A percentile compares a stretch with the other conserved stretches of the same genome.
Conservation (phyloP, 2,888 invertebrate genomes). For the Apodemia duryi region DNA sequence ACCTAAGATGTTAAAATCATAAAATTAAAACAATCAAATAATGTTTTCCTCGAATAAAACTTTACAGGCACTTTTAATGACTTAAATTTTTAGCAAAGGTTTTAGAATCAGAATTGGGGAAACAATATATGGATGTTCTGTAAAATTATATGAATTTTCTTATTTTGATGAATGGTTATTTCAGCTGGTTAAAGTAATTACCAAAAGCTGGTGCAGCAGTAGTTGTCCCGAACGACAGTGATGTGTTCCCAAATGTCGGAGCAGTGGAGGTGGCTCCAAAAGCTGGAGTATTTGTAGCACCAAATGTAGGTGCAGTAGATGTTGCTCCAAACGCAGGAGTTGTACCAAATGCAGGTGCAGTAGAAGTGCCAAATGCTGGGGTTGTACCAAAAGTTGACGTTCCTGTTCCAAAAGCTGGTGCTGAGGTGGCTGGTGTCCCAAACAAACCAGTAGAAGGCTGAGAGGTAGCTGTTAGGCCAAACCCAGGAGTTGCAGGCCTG, state of each 20-base stretch:
- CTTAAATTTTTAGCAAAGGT: too few relatives aligned
- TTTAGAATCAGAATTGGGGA: too few relatives aligned
- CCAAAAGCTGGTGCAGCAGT: slow-evolving; percentile 40
- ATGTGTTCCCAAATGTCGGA: slow-evolving; percentile 35
- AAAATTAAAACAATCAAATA: too few relatives aligned
- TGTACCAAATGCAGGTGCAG: slow-evolving; percentile 47
- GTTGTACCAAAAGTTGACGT: slow-evolving; percentile 44
- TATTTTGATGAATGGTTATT: too few relatives aligned
- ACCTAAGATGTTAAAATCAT: too few relatives aligned
- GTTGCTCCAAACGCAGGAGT: slow-evolving; percentile 30
- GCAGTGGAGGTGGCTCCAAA: slow-evolving; percentile 30
- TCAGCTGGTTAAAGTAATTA: not conserved
- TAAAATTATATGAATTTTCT: too few relatives aligned
- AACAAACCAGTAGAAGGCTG: slow-evolving; percentile 59
- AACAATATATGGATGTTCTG: too few relatives aligned
- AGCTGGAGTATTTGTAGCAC: slow-evolving; percentile 29
- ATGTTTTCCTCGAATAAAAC: too few relatives aligned
- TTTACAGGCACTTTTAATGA: too few relatives aligned
- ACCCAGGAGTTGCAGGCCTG: slow-evolving; percentile 60
- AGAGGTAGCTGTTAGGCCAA: slow-evolving; percentile 48
- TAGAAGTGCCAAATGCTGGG: slow-evolving; percentile 43
- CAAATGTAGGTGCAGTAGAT: slow-evolving; percentile 30
- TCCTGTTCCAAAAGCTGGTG: slow-evolving; percentile 48
- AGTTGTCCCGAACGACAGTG: slow-evolving; percentile 45
- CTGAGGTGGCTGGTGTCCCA: slow-evolving; percentile 44